phyloP scores from a whole-genome alignment of 2,113 vertebrate species.

The Megatriorchis doriae region DNA sequence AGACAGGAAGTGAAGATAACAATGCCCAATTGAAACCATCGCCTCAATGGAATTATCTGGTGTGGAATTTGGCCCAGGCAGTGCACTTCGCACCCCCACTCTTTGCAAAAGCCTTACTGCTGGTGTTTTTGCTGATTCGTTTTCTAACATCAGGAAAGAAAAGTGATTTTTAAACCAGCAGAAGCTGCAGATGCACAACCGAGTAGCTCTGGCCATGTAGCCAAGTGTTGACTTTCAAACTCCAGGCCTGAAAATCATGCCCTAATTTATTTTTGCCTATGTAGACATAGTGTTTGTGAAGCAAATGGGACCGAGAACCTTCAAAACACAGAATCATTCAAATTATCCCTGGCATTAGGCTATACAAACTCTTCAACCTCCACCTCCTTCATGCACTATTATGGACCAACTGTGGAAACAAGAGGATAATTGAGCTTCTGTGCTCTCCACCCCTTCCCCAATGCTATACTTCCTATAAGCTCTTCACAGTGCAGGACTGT shows the following conservation, averaged over 20 bases:
- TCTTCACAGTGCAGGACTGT: neutral
- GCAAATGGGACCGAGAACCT: neutral
- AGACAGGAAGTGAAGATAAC: constrained; percentile 40
- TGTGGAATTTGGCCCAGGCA: constrained; percentile 54
- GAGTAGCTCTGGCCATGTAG: neutral
- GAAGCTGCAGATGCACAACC: neutral
- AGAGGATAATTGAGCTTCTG: neutral
- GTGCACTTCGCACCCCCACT: neutral
- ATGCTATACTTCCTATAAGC: neutral
- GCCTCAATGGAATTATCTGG: constrained; percentile 51
- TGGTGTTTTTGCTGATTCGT: neutral
- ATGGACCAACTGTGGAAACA: neutral
- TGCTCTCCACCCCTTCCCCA: neutral
- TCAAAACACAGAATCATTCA: neutral
- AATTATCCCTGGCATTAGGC: neutral
- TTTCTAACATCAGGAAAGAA: neutral
- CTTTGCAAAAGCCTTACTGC: neutral
- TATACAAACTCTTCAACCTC: neutral
- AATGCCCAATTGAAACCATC: neutral
- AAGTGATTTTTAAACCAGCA: neutral
- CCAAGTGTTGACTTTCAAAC: neutral
- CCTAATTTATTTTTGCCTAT: neutral
- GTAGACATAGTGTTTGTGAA: neutral
- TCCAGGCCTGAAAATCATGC: neutral
- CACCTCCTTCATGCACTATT: neutral